Evolutionary conservation across 2,797 vertebrate genomes (phyloP), one percentile per base, ranked within the genome.

Genomic region (Arnoldichthys spilopterus): DNA sequence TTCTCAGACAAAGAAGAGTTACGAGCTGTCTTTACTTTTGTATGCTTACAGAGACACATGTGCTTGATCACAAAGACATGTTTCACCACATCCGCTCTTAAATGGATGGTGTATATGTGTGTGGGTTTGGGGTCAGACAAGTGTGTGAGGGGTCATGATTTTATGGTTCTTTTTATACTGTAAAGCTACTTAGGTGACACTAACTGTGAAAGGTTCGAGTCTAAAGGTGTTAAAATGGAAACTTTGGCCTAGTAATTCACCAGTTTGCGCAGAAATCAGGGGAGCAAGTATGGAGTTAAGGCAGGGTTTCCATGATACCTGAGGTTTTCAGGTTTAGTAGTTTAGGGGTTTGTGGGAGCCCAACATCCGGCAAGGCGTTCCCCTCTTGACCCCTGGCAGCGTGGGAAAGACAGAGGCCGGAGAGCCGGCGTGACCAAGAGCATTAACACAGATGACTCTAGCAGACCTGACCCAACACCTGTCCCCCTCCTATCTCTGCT

Each of bases 391-490:
- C 88, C 71, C 56, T 2, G 58, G 73, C 80, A 86, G 79, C 87
- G 88, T 88, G 86, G 88, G 88, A 90, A 88, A 86, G 81, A 66
- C 70, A 58, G 70, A 47, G 67, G 40, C 61, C 26, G 62, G 70
- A 75, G 83, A 86, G 78, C 74, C 53, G 72, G 85, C 86, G 87
- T 88, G 86, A 88, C 86, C 83, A 68, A 76, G 70, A 34, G 75
- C 83, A 87, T 89, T 90, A 90, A 80, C 74, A 64, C 80, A 87
- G 86, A 90, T 88, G 85, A 87, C 75, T 88, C 78, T 90, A 90
- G 74, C 86, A 90, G 87, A 87, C 80, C 78, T 83, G 74, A 30
- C 58, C 16, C 74, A 82, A 79, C 87, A 88, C 88, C 88, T 89
- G 88, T 87, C 86, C 80, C 77, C 77, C 69, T 74, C 84, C 74